Evolutionary conservation across 2,113 vertebrate species (phyloP), one percentile per base, ranked within the genome.

Genomic region (Egretta garzetta): DNA sequence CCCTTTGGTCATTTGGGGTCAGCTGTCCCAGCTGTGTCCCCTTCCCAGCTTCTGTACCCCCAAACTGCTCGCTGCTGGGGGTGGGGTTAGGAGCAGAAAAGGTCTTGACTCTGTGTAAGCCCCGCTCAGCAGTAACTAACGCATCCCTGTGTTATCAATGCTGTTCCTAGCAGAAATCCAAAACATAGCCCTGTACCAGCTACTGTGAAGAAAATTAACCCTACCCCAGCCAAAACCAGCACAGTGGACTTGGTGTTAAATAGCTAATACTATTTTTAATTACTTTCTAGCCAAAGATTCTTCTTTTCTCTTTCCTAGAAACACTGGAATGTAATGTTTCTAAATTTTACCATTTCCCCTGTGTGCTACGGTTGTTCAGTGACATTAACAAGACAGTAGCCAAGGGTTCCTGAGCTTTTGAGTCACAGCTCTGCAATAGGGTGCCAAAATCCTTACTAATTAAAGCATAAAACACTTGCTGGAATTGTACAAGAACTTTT

Each of bases 361-460:
- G 11, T 28, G 49, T 72, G 63, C 82, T 89, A 39, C 43, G 70
- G 72, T 92, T 95, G n/a, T 68, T 91, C 60, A 58, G 64, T 91
- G 93, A 77, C 68, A 55, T 96, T 96, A 89, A 63, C 66, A 64
- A 89, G 71, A 75, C 49, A 93, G 77, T 77, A 96, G 93, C 47
- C 66, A 85, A 91, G 58, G 70, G 86, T 85, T 96, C 80, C 84
- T 84, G 62, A 91, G 62, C 62, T 85, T 96, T 53, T 91, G 91
- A 97, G 84, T 97, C 95, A 95, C 84, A 87, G 62, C 21, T 87
- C 89, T 93, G 58, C 77, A 32, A 3, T 1, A 79, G 49, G 33
- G 49, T 96, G 96, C 96, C 95, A 96, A 60, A 93, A 95, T 87
- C 33, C 58, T 82, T 95, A 91, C 76, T 91, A 95, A 15, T 37